These are phyloP conservation scores for Polymixis flavicincta DNA, from an alignment of 2,888 invertebrate genomes.

Conservation along the genomic window DNA sequence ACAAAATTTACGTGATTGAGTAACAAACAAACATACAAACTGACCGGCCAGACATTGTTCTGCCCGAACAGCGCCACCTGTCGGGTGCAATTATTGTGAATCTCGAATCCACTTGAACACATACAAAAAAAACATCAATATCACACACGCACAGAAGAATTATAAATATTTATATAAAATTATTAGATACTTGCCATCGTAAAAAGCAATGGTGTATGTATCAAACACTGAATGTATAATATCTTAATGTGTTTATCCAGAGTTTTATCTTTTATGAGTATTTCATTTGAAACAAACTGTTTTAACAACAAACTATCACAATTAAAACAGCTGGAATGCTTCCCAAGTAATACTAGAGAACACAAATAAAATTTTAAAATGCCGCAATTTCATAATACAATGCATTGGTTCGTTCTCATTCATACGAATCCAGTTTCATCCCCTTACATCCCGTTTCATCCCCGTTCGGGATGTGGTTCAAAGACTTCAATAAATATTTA, in stretches of 20 bases:
- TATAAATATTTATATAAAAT: too few species aligned
- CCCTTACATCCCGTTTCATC: slow-evolving; percentile 51
- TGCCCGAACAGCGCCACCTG: too few species aligned
- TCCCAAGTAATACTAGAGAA: slow-evolving; percentile 21
- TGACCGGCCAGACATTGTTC: too few species aligned
- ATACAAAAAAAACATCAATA: too few species aligned
- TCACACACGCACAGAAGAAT: too few species aligned
- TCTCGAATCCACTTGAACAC: too few species aligned
- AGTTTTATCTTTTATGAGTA: neutral
- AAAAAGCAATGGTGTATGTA: neutral
- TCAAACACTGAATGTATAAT: neutral
- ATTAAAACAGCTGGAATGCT: slow-evolving; percentile 22
- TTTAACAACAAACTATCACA: neutral
- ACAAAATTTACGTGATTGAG: too few species aligned
- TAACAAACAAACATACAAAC: too few species aligned
- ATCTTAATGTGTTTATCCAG: too few species aligned
- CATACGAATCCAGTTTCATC: slow-evolving; percentile 59
- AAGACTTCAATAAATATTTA: slow-evolving; percentile 76
- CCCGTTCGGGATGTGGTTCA: slow-evolving; percentile 59
- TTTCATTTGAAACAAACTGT: slow-evolving; percentile 18
- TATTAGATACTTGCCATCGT: neutral
- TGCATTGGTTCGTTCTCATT: slow-evolving; percentile 64
- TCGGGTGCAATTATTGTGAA: too few species aligned
- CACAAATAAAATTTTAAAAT: slow-evolving; percentile 44
- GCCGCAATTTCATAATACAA: slow-evolving; percentile 61